These are phyloP conservation scores for Seriola quinqueradiata DNA, from an alignment of 2,113 vertebrate genomes.

Conservation along the genomic window DNA sequence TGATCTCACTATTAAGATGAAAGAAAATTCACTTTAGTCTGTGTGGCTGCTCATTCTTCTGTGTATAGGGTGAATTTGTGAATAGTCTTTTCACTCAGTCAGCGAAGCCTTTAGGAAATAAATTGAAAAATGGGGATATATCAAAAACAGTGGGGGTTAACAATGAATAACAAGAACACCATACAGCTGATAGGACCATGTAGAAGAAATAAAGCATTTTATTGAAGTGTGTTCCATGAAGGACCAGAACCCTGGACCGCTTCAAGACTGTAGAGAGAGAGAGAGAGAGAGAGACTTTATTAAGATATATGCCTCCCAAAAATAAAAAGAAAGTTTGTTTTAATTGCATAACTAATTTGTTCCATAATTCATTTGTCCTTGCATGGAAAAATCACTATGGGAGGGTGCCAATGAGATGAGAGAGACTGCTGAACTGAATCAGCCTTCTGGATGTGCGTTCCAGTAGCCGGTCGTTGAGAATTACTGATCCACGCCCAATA, in stretches of 20 bases:
- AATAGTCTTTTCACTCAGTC: slow-evolving; percentile 5
- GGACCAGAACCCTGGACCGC: background rate
- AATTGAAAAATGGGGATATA: background rate
- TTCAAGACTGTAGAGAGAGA: background rate
- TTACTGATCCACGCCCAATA: background rate
- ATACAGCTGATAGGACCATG: background rate
- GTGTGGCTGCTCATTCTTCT: background rate
- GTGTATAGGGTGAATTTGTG: background rate
- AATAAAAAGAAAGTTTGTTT: background rate
- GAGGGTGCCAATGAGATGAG: background rate
- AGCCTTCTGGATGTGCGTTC: background rate
- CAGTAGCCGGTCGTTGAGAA: background rate
- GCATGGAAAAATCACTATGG: background rate
- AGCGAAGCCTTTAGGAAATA: background rate
- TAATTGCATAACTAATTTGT: background rate
- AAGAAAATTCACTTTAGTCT: background rate
- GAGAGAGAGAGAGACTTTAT: background rate
- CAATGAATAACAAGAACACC: background rate
- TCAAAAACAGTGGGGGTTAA: background rate
- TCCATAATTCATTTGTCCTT: slow-evolving; percentile 6
- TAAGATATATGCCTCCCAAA: background rate
- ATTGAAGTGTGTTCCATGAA: background rate
- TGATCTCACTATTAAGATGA: background rate
- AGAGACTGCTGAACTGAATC: background rate
- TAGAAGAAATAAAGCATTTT: background rate